A percentile compares a stretch with the other conserved stretches of the same genome.
phyloP scores from a whole-genome alignment of 2,113 vertebrate genomes.

The Pyxicephalus adspersus region DNA sequence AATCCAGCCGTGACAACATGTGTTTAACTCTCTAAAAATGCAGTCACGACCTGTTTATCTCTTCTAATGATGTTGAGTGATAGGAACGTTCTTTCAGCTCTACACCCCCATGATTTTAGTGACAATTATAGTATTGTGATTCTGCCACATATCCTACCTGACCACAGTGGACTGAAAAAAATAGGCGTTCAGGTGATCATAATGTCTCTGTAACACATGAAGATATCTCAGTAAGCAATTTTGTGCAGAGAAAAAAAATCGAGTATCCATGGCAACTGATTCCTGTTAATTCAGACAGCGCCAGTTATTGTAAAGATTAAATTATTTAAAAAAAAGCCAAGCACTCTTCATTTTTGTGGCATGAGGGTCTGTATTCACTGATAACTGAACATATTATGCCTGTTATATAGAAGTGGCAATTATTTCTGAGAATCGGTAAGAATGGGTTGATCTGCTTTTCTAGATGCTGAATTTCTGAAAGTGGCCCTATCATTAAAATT shows the following conservation, averaged over 20 bases:
- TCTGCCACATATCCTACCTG: neutral
- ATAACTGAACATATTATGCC: constrained; percentile 14
- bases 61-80: neutral
- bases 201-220: constrained; percentile 46
- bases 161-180: constrained; percentile 6
- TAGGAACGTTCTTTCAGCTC: neutral
- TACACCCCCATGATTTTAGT: neutral
- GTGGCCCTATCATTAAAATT: too few relatives aligned
- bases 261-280: constrained; percentile 54
- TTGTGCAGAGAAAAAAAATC: constrained; percentile 49
- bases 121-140: constrained; percentile 6
- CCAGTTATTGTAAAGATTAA: constrained; percentile 39
- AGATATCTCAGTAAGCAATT: constrained; percentile 50
- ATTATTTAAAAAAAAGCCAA: constrained; percentile 13
- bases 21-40: neutral
- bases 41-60: neutral
- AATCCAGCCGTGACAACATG: neutral
- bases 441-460: too few relatives aligned
- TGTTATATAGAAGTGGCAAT: constrained; percentile 11
- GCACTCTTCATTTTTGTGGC: constrained; percentile 2
- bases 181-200: constrained; percentile 40
- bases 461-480: too few relatives aligned
- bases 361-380: constrained; percentile 2
- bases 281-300: constrained; percentile 45
- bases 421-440: constrained; percentile 7